Base-by-base conservation (phyloP, 2,888 invertebrate genomes). In the Danaus chrysippus region DNA sequence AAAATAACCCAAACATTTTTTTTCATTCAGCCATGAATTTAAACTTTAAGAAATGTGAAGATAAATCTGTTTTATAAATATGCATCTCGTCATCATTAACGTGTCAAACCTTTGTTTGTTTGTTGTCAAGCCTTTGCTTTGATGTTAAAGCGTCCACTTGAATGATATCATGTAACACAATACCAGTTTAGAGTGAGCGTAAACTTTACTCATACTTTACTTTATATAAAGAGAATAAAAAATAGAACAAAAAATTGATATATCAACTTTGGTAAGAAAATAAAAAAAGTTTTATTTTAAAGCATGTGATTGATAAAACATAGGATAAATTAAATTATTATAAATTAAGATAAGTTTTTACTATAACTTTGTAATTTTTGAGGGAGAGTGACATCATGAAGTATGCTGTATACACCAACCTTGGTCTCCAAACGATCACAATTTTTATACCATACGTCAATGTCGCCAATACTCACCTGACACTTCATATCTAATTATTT, bases 71-170 rank as follows among this genome's bases (percentile, higher is more conserved):
- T 63, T 65, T 63, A 59, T 62, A 67, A 62, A 68, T 66, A 66
- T 68, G 68, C 68, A 68, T 66, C 66, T n/a, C n/a, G n/a, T n/a
- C n/a, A n/a, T 56, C 6, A 73, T 78, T 78, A 79, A 78, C 79
- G 81, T 72, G 69, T 67, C 70, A 72, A n/a, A n/a, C n/a, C n/a
- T n/a, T n/a, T n/a, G n/a, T n/a, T n/a, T n/a, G n/a, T n/a, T n/a
- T n/a, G n/a, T n/a, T n/a, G 80, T 84, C 84, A 84, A 84, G 84
- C n/a, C n/a, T n/a, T n/a, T 69, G 72, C 81, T 84, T 85, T 85
- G 83, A 84, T 78, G 82, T 82, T 77, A 74, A 77, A 80, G 78
- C 78, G 78, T 81, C 79, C 82, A 79, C 83, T 84, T 82, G 78
- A 77, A 81, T 77, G 69, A 75, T 75, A 75, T 73, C 76, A 73